These are phyloP conservation scores for Etheostoma perlongum DNA, from an alignment of 2,797 vertebrate genomes.

Conservation along the genomic window DNA sequence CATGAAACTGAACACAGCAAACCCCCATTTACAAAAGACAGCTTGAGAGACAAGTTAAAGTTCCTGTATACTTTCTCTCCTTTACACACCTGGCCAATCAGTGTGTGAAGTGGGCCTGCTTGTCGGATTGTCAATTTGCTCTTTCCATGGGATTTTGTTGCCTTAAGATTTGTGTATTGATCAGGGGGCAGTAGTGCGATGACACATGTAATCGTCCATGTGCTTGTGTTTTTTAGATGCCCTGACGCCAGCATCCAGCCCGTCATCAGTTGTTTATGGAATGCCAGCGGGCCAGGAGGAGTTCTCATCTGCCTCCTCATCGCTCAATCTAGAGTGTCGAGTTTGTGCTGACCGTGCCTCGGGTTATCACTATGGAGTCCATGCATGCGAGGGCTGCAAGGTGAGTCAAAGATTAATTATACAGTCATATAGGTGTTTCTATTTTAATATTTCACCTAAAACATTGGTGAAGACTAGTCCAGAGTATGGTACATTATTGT, in stretches of 20 bases:
- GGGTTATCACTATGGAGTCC: slow-evolving; percentile 97
- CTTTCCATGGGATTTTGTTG: background rate
- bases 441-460: background rate
- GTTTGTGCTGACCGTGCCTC: slow-evolving; percentile 97
- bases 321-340: slow-evolving; percentile 93
- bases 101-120: too few species aligned
- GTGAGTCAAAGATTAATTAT: slow-evolving; percentile 51
- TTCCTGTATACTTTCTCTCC: too few species aligned
- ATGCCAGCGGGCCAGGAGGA: slow-evolving; percentile 85
- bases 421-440: background rate
- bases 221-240: slow-evolving; percentile 83
- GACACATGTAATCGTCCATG: background rate
- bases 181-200: background rate
- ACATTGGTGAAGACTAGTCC: background rate
- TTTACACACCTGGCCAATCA: too few species aligned
- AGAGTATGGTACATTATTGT: background rate
- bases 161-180: background rate
- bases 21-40: too few species aligned
- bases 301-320: slow-evolving; percentile 78
- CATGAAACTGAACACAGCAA: too few species aligned
- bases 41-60: too few species aligned
- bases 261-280: slow-evolving; percentile 89
- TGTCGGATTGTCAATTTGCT: too few species aligned
- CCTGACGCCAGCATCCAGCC: slow-evolving; percentile 95
- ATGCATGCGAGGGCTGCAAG: slow-evolving; percentile 96